Percentiles rank a stretch among this genome's conserved stretches.
Conservation (phyloP, 2,888 invertebrate species). For the Polydesmus complanatus region DNA sequence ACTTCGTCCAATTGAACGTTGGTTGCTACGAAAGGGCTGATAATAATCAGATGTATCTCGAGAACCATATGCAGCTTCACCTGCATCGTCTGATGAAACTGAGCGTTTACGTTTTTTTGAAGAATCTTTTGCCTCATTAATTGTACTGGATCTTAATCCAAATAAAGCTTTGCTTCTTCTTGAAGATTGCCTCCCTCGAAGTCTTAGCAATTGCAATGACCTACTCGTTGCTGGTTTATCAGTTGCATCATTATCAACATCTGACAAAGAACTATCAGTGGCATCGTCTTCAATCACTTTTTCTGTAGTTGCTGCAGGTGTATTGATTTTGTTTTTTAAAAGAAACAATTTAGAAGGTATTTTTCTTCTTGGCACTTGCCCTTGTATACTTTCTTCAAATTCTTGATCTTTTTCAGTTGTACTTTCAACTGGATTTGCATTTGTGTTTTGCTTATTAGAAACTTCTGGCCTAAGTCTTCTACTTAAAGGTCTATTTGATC, state of each 20-base stretch:
- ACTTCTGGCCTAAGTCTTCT: constrained; percentile 3
- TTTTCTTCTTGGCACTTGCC: not conserved
- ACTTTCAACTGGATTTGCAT: not conserved
- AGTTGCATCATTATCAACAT: not conserved
- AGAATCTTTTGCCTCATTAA: not conserved
- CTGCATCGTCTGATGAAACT: constrained; percentile 1
- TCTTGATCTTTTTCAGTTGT: constrained; percentile 8
- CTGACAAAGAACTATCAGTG: not conserved
- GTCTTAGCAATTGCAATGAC: constrained; percentile 4
- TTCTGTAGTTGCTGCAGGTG: not conserved
- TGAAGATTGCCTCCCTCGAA: constrained; percentile 7
- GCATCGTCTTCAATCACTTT: not conserved
- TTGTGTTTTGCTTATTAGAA: not conserved
- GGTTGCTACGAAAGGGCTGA: not conserved
- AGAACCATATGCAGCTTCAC: constrained; percentile 13
- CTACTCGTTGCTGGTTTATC: not conserved
- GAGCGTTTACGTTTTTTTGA: not conserved
- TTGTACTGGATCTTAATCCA: not conserved
- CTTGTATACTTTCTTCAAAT: constrained; percentile 11
- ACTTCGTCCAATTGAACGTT: not conserved
- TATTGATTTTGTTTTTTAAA: not conserved
- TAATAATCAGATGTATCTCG: constrained; percentile 6
- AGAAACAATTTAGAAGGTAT: not conserved
- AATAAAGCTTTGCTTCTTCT: not conserved
- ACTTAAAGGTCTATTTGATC: no score